Evolutionary conservation across 1,140 invertebrate genomes (phyloP), one percentile per base, ranked within the genome.

Genomic region (Cherax destructor): DNA sequence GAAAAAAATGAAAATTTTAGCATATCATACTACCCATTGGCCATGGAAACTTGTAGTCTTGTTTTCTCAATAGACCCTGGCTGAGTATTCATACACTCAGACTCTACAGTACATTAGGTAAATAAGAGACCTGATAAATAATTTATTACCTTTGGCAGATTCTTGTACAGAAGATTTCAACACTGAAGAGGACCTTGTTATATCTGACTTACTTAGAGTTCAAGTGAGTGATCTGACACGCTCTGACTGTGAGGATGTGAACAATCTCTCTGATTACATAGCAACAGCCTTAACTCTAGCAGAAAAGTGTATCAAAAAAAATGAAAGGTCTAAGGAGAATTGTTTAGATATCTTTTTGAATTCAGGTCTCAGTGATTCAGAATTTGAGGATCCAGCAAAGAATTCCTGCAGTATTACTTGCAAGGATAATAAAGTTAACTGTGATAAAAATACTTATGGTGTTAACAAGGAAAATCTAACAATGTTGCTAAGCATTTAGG

Each of bases 121-220:
- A 9, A 56, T 56, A 5, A 56, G 9, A 4, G 52, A 56, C 13
- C 13, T 13, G 9, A n/a, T 21, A 2, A 69, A 69, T 52, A 80
- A 9, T 21, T 80, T 52, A 47, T 78, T 61, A 3, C 21, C 47
- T 61, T 78, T 47, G 11, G 7, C 74, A 91, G 88, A 91, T 77
- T 91, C 88, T 1, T 84, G 30, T 30, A 65, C 69, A 3, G 88
- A 91, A 79, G 88, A 91, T 10, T 59, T 86, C 49, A 61, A 56
- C 49, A 85, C 72, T 21, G 76, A 80, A 18, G 86, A 91, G n/a
- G 83, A 91, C 21, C n/a, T 65, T 18, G 9, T 69, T 83, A 79
- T 91, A 9, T 91, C 88, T 7, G 88, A 91, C 11, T 56, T 85
- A 24, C 88, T 91, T 13, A 61, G 49, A n/a, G 47, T 11, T 21